These are phyloP conservation scores for Callimorpha dominula DNA, from an alignment of 2,888 invertebrate genomes.

Conservation along the genomic window DNA sequence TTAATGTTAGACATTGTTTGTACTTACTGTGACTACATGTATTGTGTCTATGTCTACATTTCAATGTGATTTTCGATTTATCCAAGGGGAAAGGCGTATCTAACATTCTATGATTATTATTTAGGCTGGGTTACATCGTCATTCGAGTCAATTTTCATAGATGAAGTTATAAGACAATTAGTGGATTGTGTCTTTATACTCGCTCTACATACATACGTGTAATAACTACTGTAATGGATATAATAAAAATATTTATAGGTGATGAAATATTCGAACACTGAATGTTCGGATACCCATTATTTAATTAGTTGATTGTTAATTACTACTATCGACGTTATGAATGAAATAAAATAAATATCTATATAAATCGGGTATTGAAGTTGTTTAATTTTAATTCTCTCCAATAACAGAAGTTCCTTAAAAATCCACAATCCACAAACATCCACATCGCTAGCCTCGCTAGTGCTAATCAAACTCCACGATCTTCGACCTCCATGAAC, in stretches of 20 bases:
- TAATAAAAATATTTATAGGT: conserved; percentile 64
- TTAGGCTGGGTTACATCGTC: conserved; percentile 69
- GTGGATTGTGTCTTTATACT: conserved; percentile 55
- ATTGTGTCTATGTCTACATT: conserved; percentile 34
- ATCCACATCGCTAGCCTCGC: background rate
- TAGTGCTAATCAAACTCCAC: too few relatives aligned
- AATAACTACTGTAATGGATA: conserved; percentile 57
- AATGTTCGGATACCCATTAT: conserved; percentile 75
- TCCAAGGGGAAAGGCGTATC: conserved; percentile 63
- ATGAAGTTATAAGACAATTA: conserved; percentile 59
- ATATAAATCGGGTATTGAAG: conserved; percentile 67
- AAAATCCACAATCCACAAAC: background rate
- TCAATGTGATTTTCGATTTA: conserved; percentile 38
- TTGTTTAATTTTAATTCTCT: conserved; percentile 51
- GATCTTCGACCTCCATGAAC: too few relatives aligned
- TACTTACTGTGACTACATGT: conserved; percentile 28
- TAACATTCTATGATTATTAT: conserved; percentile 41
- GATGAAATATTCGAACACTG: conserved; percentile 66
- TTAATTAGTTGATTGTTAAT: conserved; percentile 77
- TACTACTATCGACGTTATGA: conserved; percentile 73
- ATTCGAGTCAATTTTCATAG: conserved; percentile 52
- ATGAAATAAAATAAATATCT: conserved; percentile 72
- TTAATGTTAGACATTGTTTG: conserved; percentile 60
- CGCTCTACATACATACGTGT: conserved; percentile 83
- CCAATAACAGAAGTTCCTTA: background rate